Conservation (phyloP, 2,888 invertebrate species). For the Euspilapteryx auroguttella region DNA sequence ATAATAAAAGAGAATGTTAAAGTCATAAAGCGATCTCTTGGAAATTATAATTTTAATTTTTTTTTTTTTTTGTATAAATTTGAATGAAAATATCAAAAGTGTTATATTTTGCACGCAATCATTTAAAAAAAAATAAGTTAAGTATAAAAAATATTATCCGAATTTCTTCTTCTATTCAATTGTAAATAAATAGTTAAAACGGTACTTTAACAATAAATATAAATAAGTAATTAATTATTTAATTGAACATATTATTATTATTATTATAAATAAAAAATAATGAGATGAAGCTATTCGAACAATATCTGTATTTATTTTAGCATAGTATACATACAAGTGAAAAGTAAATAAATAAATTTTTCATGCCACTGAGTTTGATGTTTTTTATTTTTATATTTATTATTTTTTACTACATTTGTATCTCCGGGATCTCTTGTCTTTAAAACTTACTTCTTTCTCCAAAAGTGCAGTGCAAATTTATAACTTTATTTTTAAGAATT, state of each 20-base stretch:
- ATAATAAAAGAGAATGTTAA: too few species aligned
- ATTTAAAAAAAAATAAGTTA: too few species aligned
- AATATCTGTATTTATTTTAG: conserved; percentile 59
- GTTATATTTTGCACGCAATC: too few species aligned
- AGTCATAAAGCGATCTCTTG: too few species aligned
- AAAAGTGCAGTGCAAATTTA: too few species aligned
- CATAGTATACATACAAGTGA: conserved; percentile 50
- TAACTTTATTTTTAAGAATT: too few species aligned
- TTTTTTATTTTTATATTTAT: conserved; percentile 10
- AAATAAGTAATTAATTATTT: conserved; percentile 39
- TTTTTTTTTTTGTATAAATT: conserved; percentile 9
- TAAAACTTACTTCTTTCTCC: too few species aligned
- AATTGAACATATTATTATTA: conserved; percentile 33
- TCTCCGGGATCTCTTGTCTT: too few species aligned
- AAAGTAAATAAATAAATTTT: conserved; percentile 56
- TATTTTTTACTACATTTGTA: too few species aligned
- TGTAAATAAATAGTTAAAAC: conserved; percentile 49
- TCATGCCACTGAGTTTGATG: conserved; percentile 42
- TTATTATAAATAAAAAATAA: too few species aligned
- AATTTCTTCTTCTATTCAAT: conserved; percentile 27
- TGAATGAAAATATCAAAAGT: neutral
- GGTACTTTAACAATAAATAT: conserved; percentile 22
- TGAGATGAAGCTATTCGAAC: conserved; percentile 42
- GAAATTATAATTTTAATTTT: too few species aligned
- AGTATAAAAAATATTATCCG: conserved; percentile 16